Conservation (phyloP, 2,113 vertebrate species). For the Colinus virginianus region DNA sequence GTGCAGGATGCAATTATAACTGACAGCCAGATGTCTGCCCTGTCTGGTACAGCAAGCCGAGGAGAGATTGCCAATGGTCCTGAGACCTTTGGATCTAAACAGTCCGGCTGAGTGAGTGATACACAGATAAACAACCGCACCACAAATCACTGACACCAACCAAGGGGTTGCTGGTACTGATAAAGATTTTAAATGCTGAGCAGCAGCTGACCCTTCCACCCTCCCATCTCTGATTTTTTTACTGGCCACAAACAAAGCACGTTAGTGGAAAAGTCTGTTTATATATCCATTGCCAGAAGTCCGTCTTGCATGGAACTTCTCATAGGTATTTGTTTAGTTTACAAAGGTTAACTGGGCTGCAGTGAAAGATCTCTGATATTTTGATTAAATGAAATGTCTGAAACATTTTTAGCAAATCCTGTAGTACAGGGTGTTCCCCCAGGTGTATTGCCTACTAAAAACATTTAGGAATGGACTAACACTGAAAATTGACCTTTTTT, state of each 20-base stretch:
- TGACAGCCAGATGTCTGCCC: constrained; percentile 83
- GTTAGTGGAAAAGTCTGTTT: constrained; percentile 57
- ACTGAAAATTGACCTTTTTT: neutral
- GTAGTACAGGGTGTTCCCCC: neutral
- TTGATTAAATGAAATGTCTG: neutral
- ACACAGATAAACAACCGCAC: constrained; percentile 72
- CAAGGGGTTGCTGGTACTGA: constrained; percentile 5
- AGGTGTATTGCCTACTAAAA: neutral
- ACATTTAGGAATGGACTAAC: neutral
- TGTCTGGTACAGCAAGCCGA: constrained; percentile 76
- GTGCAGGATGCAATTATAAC: constrained; percentile 85
- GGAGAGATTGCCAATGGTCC: constrained; percentile 80
- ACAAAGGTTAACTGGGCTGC: constrained; percentile 3
- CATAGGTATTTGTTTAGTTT: constrained; percentile 14
- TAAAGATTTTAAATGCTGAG: constrained; percentile 73
- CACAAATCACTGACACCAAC: constrained; percentile 71
- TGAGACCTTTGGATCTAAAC: constrained; percentile 75
- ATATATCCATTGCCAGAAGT: constrained; percentile 41
- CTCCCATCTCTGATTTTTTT: neutral
- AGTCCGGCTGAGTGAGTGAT: constrained; percentile 63
- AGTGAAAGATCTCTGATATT: neutral
- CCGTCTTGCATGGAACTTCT: constrained; percentile 33
- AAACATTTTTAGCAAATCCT: constrained; percentile 20
- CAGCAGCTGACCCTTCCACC: constrained; percentile 3
- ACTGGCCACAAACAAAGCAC: constrained; percentile 42